phyloP scores from a whole-genome alignment of 2,797 vertebrate species.

The Tauraco hartlaubi region DNA sequence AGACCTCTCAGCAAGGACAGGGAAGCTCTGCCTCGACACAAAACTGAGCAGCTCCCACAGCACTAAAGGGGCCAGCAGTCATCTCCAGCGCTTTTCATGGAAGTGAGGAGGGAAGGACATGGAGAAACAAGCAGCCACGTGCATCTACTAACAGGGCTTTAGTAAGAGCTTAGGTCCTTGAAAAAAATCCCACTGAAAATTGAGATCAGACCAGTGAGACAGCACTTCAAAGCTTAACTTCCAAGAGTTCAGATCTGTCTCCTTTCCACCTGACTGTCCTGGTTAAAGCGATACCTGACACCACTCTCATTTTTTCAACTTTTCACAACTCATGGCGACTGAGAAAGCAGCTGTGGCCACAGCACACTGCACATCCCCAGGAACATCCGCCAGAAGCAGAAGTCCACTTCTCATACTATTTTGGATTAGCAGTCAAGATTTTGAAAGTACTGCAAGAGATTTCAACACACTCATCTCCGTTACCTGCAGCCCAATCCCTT shows the following conservation, averaged over 20 bases:
- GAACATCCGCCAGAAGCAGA: neutral
- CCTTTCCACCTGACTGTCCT: neutral
- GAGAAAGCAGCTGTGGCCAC: neutral
- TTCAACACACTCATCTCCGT: accelerated
- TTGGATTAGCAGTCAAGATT: neutral
- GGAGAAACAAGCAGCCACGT: neutral
- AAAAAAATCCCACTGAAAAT: neutral
- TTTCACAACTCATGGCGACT: neutral
- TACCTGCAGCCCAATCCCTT: neutral
- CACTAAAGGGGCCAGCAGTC: neutral
- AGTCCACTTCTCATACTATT: neutral
- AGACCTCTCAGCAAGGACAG: accelerated
- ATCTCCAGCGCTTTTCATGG: neutral
- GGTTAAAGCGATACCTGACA: neutral
- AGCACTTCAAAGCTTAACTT: neutral
- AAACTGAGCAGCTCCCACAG: neutral
- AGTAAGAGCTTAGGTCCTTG: neutral
- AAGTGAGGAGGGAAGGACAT: neutral
- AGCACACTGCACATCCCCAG: neutral
- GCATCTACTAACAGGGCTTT: neutral
- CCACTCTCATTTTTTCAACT: neutral
- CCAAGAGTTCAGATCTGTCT: neutral
- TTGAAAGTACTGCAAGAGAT: neutral
- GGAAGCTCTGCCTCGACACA: neutral
- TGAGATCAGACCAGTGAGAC: neutral